These are phyloP conservation scores for Microplitis manilae DNA, from an alignment of 2,888 invertebrate genomes.

Conservation along the genomic window DNA sequence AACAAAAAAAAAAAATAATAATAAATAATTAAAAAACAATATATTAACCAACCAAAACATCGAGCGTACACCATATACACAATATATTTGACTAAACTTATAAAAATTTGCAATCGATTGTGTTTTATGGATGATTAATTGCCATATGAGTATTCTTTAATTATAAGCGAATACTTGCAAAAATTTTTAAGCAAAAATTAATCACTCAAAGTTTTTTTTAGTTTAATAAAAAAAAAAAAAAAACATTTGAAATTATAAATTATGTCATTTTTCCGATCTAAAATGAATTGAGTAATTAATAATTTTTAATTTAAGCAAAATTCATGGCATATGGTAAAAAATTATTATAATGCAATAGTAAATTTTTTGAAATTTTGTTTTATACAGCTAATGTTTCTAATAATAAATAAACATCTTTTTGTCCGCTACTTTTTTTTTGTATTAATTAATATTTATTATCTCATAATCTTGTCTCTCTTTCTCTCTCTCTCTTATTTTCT, in stretches of 20 bases:
- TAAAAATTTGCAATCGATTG: constrained; percentile 50
- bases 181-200: constrained; percentile 14
- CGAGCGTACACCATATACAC: constrained; percentile 31
- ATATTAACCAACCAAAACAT: constrained; percentile 1
- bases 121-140: constrained; percentile 47
- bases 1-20: not conserved
- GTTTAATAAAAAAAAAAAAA: constrained; percentile 4
- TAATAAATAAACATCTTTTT: constrained; percentile 60
- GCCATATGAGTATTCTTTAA: constrained; percentile 37
- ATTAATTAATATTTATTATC: constrained; percentile 10
- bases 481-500: constrained; percentile 2
- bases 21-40: not conserved
- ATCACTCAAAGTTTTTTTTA: not conserved
- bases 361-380: constrained; percentile 34
- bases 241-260: not conserved
- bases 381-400: constrained; percentile 47
- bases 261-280: not conserved
- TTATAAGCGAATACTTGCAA: not conserved
- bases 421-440: constrained; percentile 50
- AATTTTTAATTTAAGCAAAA: constrained; percentile 7
- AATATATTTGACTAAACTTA: constrained; percentile 46
- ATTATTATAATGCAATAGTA: constrained; percentile 25
- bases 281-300: not conserved
- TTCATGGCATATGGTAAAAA: constrained; percentile 30
- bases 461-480: constrained; percentile 26